phyloP scores from a whole-genome alignment of 2,113 vertebrate species.

The Hirundichthys speculiger region DNA sequence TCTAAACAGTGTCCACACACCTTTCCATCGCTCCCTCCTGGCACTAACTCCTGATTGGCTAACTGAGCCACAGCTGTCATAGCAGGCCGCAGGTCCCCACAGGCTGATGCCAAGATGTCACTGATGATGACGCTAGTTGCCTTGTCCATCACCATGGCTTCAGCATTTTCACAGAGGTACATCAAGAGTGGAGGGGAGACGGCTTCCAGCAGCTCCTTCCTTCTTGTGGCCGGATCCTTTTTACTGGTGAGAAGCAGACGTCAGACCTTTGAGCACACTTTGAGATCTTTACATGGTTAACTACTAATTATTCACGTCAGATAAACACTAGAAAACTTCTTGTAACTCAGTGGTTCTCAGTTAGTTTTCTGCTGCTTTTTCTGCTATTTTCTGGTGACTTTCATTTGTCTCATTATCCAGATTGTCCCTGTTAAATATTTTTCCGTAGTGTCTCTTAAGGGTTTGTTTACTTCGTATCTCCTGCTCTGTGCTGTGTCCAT shows the following conservation, averaged over 20 bases:
- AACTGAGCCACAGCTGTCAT: conserved; percentile 87
- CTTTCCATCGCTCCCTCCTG: conserved; percentile 86
- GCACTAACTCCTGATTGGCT: conserved; percentile 84
- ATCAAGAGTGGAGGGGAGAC: conserved; percentile 86
- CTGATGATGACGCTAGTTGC: conserved; percentile 85
- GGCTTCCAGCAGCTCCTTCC: conserved; percentile 87
- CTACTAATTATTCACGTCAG: too few species aligned
- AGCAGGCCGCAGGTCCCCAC: conserved; percentile 86
- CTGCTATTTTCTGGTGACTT: too few species aligned
- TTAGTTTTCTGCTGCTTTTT: too few species aligned
- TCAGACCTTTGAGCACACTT: too few species aligned
- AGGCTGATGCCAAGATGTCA: conserved; percentile 84
- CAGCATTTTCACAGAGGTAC: conserved; percentile 83
- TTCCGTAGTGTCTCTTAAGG: too few species aligned
- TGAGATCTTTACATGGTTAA: too few species aligned
- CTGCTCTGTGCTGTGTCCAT: too few species aligned
- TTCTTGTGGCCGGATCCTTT: conserved; percentile 84
- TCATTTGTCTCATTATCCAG: too few species aligned
- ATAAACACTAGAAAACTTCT: too few species aligned
- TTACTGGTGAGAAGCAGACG: conserved; percentile 81
- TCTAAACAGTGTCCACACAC: conserved; percentile 63
- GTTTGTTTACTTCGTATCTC: too few species aligned
- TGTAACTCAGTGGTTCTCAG: too few species aligned
- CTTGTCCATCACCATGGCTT: conserved; percentile 86
- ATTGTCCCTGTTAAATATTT: too few species aligned